Conservation (phyloP, 1,140 invertebrate species). For the Ditylenchus dipsaci region DNA sequence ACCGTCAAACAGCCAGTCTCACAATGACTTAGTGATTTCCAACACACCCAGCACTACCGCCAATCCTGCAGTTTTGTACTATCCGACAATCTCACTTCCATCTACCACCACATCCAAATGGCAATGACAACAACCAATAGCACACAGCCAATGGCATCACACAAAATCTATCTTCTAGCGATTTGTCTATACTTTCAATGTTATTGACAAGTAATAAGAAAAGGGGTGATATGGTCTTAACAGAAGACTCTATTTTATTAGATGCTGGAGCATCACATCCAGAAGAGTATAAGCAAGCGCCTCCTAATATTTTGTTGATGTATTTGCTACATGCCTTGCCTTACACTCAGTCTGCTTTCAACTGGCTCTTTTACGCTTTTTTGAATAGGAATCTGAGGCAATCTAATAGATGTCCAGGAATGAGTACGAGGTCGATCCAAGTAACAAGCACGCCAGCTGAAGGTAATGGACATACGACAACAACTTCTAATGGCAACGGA, state of each 20-base stretch:
- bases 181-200: background rate
- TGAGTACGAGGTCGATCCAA: conserved; percentile 7
- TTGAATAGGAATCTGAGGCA: conserved; percentile 51
- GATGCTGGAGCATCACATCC: background rate
- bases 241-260: too few species aligned
- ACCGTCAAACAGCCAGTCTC: too few species aligned
- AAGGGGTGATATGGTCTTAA: too few species aligned
- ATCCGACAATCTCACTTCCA: background rate
- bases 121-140: too few species aligned
- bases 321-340: conserved; percentile 49
- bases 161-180: background rate
- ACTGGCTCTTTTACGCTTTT: conserved; percentile 57
- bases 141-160: background rate
- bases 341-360: conserved; percentile 52
- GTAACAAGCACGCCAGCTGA: background rate
- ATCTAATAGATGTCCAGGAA: conserved; percentile 9
- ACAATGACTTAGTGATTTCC: too few species aligned
- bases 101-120: too few species aligned
- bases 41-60: too few species aligned
- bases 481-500: background rate
- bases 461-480: background rate
- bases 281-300: conserved; percentile 8
- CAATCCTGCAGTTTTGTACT: background rate
- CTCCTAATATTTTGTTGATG: conserved; percentile 30
- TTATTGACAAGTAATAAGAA: background rate